Evolutionary conservation across 2,888 invertebrate species (phyloP).

Genomic region (Scaptomyza parva): DNA sequence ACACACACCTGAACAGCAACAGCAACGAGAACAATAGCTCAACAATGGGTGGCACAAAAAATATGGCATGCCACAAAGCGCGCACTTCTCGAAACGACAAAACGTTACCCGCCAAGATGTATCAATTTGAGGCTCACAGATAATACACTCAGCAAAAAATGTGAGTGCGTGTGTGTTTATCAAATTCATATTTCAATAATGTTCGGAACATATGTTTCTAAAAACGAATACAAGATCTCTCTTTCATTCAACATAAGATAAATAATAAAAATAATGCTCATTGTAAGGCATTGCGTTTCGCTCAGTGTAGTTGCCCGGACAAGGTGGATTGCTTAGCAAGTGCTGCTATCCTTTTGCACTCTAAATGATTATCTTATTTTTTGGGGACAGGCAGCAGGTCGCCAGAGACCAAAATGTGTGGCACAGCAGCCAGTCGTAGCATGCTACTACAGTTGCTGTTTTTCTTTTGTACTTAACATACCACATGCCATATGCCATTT

Average conservation of each 20-base stretch:
- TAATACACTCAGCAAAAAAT: slow-evolving; percentile 14
- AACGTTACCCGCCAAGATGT: slow-evolving; percentile 61
- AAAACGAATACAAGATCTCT: too few relatives aligned
- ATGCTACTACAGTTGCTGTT: neutral
- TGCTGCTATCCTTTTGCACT: neutral
- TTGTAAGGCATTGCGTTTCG: neutral
- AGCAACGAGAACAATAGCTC: slow-evolving; percentile 30
- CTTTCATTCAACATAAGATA: too few relatives aligned
- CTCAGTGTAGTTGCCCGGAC: neutral
- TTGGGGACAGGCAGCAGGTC: slow-evolving; percentile 17
- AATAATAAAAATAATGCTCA: too few relatives aligned
- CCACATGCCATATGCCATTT: neutral
- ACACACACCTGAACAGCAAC: slow-evolving; percentile 56
- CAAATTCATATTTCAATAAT: neutral
- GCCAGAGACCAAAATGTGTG: slow-evolving; percentile 31
- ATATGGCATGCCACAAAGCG: slow-evolving; percentile 34
- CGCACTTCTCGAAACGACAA: slow-evolving; percentile 54
- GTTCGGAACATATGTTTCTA: too few relatives aligned
- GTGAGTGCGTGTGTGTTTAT: too few relatives aligned
- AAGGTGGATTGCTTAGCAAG: slow-evolving; percentile 14
- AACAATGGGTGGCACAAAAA: slow-evolving; percentile 28
- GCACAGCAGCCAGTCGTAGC: slow-evolving; percentile 9
- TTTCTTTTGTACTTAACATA: slow-evolving; percentile 10
- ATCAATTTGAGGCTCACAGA: slow-evolving; percentile 44
- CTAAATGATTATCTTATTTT: neutral